Evolutionary conservation across 1,140 invertebrate genomes (phyloP).

Genomic region (Metaphire vulgaris): DNA sequence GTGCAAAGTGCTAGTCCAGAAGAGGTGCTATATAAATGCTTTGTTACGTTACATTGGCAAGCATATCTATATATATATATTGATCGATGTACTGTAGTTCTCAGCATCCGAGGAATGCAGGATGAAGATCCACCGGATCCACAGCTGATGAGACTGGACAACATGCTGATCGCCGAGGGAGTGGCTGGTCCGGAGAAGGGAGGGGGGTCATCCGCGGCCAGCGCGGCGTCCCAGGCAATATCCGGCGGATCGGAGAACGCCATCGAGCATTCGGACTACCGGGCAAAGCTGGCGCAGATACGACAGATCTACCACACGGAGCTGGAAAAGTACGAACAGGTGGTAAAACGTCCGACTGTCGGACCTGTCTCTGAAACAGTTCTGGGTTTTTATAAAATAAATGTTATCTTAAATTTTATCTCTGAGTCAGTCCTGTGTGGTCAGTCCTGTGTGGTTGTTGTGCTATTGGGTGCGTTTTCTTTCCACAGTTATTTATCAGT

Average conservation of each 20-base stretch:
- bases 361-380: no score
- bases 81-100: conserved; percentile 58
- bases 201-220: conserved; percentile 81
- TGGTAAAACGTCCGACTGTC: no score
- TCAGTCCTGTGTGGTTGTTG: no score
- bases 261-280: conserved; percentile 94
- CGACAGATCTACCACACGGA: conserved; percentile 98
- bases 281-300: conserved; percentile 97
- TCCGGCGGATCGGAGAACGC: conserved; percentile 78
- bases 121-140: conserved; percentile 98
- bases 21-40: no score
- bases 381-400: no score
- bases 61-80: conserved; percentile 1
- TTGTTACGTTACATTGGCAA: no score
- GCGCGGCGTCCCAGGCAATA: conserved; percentile 77
- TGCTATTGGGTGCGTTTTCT: no score
- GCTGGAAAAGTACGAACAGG: conserved; percentile 96
- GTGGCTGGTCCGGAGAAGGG: conserved; percentile 97
- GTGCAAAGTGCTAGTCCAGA: no score
- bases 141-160: conserved; percentile 96
- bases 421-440: no score
- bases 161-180: conserved; percentile 99
- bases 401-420: no score
- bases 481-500: no score
- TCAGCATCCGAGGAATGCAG: conserved; percentile 91